Conservation (phyloP, 2,888 invertebrate genomes). For the Brassicogethes aeneus region DNA sequence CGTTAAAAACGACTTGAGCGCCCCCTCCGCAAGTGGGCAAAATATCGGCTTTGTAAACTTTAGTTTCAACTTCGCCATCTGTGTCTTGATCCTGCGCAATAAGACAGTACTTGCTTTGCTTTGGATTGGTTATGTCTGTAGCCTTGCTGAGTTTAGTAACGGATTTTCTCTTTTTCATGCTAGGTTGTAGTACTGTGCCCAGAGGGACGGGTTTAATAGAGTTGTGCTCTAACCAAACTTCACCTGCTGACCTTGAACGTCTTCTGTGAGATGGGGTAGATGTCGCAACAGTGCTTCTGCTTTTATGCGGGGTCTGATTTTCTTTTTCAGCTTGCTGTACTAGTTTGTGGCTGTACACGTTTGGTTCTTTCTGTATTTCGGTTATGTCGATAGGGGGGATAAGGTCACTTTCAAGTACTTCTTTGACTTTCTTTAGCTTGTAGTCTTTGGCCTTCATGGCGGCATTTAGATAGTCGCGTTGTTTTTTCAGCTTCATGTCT, state of each 20-base stretch:
- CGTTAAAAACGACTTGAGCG: slow-evolving; percentile 89
- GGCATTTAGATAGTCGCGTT: slow-evolving; percentile 45
- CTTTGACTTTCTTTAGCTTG: slow-evolving; percentile 44
- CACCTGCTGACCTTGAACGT: slow-evolving; percentile 72
- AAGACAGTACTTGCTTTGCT: slow-evolving; percentile 77
- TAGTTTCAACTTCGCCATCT: slow-evolving; percentile 88
- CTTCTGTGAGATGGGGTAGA: slow-evolving; percentile 49
- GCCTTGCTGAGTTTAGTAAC: slow-evolving; percentile 73
- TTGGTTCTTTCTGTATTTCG: not conserved
- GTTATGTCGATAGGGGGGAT: not conserved
- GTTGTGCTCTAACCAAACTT: slow-evolving; percentile 82
- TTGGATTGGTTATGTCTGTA: slow-evolving; percentile 61
- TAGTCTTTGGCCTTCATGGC: slow-evolving; percentile 53
- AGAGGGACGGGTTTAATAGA: slow-evolving; percentile 70
- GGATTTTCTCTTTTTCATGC: slow-evolving; percentile 72
- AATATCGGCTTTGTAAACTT: slow-evolving; percentile 87
- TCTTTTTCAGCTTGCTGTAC: slow-evolving; percentile 39
- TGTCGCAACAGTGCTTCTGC: slow-evolving; percentile 12
- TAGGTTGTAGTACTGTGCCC: slow-evolving; percentile 83
- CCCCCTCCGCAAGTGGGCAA: slow-evolving; percentile 92
- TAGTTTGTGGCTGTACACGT: not conserved
- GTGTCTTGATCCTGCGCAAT: slow-evolving; percentile 88
- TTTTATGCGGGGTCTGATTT: slow-evolving; percentile 63
- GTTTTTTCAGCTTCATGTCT: slow-evolving; percentile 50
- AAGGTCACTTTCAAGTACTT: slow-evolving; percentile 17